Base-by-base conservation (phyloP, 2,797 vertebrate genomes). In the Sparus aurata region DNA sequence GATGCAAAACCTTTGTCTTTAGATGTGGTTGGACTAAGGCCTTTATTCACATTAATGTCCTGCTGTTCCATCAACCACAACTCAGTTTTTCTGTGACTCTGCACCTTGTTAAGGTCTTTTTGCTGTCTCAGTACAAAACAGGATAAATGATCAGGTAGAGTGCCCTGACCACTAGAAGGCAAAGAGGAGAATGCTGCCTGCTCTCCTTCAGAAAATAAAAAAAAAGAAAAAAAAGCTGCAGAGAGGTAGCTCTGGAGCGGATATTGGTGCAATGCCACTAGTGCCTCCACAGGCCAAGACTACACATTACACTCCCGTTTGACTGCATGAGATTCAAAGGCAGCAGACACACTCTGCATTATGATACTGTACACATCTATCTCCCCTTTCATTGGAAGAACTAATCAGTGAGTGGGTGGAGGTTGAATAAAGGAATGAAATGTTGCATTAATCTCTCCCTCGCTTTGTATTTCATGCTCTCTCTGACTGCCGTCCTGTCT, bases 211-310 rank as follows among this genome's bases (percentile, higher is more conserved):
- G 59, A 59, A 47, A 27, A 34, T 34, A 34, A 34, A 38, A 4
- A n/a, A 57, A 38, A 45, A 46, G 47, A 79, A 3, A 67, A 69
- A 73, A 65, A 73, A 15, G 8, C 80, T 83, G 81, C 77, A 78
- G 82, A 80, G 74, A 80, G 62, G 71, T 66, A 43, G 59, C 25
- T 71, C 5, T 25, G 30, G 58, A 57, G 52, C 38, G 10, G 68
- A 20, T 7, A 2, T 80, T 89, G 84, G 82, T 91, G 88, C 88
- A 87, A 85, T 87, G 84, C 34, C n/a, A 2, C 61, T 65, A 53
- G 59, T 49, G 75, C 86, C 86, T 54, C 83, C 30, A 2, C 12
- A 65, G 83, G 75, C 69, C 11, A 20, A 71, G 18, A 46, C 25
- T 6, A 53, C 57, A 38, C 75, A 80, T 30, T 74, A 23, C 85